A percentile compares a stretch with the other conserved stretches of the same genome.
Evolutionary conservation across 2,888 invertebrate genomes (phyloP).

Genomic region (Leucoptera coffeella): DNA sequence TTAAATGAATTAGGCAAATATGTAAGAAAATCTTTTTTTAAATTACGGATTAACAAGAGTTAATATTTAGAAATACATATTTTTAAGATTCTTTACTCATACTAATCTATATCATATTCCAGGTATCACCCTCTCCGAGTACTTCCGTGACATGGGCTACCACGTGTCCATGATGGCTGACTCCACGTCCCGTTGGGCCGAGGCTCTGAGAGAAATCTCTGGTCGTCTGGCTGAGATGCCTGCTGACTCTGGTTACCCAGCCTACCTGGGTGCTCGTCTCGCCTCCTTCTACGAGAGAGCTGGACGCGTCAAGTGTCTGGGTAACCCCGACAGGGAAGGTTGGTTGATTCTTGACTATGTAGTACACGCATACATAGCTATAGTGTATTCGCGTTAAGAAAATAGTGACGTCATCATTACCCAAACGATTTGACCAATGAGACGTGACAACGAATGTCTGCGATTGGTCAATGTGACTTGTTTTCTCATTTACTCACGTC

Average conservation of each 20-base stretch:
- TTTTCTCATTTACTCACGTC: no score
- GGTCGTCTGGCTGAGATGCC: conserved; percentile 99
- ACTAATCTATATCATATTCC: no score
- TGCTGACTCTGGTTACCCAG: conserved; percentile 97
- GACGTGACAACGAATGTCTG: no score
- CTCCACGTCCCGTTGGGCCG: conserved; percentile 99
- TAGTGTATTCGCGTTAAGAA: no score
- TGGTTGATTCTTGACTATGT: conserved; percentile 3
- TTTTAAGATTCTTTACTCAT: no score
- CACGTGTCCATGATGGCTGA: conserved; percentile 99
- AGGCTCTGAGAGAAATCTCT: conserved; percentile 99
- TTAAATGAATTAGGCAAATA: no score
- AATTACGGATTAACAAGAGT: no score
- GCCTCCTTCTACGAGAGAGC: conserved; percentile 99
- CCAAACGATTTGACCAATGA: no score
- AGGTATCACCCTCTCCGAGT: conserved; percentile 99
- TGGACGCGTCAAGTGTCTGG: conserved; percentile 93
- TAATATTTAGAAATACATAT: no score
- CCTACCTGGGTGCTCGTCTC: conserved; percentile 95
- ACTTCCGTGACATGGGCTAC: conserved; percentile 99
- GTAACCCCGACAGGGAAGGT: conserved; percentile 95
- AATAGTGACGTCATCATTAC: no score
- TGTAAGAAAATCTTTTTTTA: no score
- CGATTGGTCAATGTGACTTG: no score
- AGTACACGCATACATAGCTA: neutral